Conservation (phyloP, 2,888 invertebrate species). For the Drosophila cracens region DNA sequence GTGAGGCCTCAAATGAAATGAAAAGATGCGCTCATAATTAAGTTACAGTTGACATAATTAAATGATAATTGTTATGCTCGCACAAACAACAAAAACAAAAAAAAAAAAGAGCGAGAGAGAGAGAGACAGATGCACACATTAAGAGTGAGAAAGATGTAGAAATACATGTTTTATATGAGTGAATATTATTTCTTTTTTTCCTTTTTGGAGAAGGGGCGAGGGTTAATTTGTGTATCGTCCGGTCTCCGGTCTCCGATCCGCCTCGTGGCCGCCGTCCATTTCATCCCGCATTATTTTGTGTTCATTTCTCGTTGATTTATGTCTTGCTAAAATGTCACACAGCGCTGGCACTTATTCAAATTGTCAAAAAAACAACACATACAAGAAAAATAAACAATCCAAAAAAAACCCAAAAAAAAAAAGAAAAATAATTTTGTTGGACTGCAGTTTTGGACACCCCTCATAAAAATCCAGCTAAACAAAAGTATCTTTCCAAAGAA, state of each 20-base stretch:
- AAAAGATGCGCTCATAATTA: slow-evolving; percentile 75
- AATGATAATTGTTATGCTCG: slow-evolving; percentile 75
- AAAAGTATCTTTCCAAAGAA: slow-evolving; percentile 45
- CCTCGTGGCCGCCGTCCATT: slow-evolving; percentile 60
- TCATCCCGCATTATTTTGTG: slow-evolving; percentile 74
- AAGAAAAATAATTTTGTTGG: background rate
- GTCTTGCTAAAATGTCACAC: slow-evolving; percentile 72
- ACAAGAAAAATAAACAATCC: slow-evolving; percentile 1
- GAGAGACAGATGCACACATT: background rate
- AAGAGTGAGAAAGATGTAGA: background rate
- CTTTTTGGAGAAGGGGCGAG: slow-evolving; percentile 35
- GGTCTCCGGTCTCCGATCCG: slow-evolving; percentile 29
- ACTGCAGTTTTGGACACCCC: slow-evolving; percentile 24
- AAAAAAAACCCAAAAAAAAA: background rate
- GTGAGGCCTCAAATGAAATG: slow-evolving; percentile 50
- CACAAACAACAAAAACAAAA: slow-evolving; percentile 15
- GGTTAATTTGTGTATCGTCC: slow-evolving; percentile 77
- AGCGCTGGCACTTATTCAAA: slow-evolving; percentile 49
- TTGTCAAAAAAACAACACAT: slow-evolving; percentile 27
- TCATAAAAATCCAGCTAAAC: slow-evolving; percentile 24
- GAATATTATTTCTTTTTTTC: slow-evolving; percentile 16
- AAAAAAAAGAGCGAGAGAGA: background rate
- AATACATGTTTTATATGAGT: slow-evolving; percentile 21
- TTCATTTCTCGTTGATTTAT: slow-evolving; percentile 78
- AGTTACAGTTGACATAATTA: slow-evolving; percentile 82